Conservation (phyloP, 2,888 invertebrate genomes). For the Choristoneura rosaceana region DNA sequence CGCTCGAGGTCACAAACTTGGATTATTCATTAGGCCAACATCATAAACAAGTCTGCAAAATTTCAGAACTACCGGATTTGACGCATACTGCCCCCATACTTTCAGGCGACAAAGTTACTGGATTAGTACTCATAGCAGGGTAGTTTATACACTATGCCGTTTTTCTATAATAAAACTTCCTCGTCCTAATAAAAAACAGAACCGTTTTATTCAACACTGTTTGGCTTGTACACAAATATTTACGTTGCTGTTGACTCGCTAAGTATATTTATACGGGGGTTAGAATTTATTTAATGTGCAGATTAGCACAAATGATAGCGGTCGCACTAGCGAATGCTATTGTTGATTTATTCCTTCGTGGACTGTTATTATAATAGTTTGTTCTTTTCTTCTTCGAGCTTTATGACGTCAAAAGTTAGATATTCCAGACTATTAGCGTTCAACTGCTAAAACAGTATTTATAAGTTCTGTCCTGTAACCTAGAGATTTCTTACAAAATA, state of each 20-base stretch:
- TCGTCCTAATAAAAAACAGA: neutral
- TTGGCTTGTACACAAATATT: neutral
- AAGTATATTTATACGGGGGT: slow-evolving; percentile 10
- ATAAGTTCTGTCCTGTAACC: neutral
- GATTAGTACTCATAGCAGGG: too few species aligned
- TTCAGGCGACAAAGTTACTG: too few species aligned
- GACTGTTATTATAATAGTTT: neutral
- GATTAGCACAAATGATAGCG: slow-evolving; percentile 30
- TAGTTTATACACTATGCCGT: neutral
- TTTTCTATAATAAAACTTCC: neutral
- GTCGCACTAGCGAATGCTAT: slow-evolving; percentile 15
- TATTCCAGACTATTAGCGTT: too few species aligned
- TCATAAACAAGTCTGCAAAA: too few species aligned
- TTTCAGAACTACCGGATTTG: too few species aligned
- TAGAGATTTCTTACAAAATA: too few species aligned
- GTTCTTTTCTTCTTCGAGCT: neutral
- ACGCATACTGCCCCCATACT: too few species aligned
- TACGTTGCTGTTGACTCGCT: neutral
- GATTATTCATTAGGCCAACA: too few species aligned
- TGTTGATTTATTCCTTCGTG: slow-evolving; percentile 9
- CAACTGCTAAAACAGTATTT: neutral
- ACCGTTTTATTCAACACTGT: neutral
- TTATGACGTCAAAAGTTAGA: neutral
- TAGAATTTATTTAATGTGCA: slow-evolving; percentile 32
- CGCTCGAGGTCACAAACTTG: too few species aligned